Evolutionary conservation across 2,797 vertebrate genomes (phyloP).

Genomic region (Poliocrania exsul): DNA sequence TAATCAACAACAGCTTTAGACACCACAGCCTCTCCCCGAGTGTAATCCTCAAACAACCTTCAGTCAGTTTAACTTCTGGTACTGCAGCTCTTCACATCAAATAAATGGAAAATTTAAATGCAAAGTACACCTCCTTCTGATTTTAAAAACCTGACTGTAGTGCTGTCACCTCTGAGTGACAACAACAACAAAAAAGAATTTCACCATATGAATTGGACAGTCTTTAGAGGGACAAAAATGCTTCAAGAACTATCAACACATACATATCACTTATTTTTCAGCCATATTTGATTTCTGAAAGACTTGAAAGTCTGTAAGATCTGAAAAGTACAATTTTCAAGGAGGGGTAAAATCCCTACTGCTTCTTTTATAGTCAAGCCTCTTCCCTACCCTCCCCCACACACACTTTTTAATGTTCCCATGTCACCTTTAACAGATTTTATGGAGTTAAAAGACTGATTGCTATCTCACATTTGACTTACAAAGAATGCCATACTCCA

Average conservation of each 20-base stretch:
- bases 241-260: background rate
- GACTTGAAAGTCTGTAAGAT: background rate
- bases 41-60: background rate
- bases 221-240: background rate
- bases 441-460: slow-evolving; percentile 47
- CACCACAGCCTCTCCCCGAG: background rate
- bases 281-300: background rate
- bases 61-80: background rate
- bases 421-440: slow-evolving; percentile 52
- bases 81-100: background rate
- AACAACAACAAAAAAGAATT: background rate
- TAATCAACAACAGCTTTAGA: background rate
- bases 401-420: background rate
- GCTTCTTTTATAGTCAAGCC: background rate
- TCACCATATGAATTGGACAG: background rate
- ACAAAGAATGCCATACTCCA: slow-evolving; percentile 27
- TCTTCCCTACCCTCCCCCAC: background rate
- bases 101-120: background rate
- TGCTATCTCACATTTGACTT: slow-evolving; percentile 48
- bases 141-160: background rate
- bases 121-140: background rate
- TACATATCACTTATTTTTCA: background rate
- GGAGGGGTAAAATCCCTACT: background rate
- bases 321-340: slow-evolving; percentile 2
- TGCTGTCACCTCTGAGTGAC: background rate